Evolutionary conservation across 2,888 invertebrate species (phyloP), one percentile per base, ranked within the genome.

Genomic region (Cosmopolites sordidus): DNA sequence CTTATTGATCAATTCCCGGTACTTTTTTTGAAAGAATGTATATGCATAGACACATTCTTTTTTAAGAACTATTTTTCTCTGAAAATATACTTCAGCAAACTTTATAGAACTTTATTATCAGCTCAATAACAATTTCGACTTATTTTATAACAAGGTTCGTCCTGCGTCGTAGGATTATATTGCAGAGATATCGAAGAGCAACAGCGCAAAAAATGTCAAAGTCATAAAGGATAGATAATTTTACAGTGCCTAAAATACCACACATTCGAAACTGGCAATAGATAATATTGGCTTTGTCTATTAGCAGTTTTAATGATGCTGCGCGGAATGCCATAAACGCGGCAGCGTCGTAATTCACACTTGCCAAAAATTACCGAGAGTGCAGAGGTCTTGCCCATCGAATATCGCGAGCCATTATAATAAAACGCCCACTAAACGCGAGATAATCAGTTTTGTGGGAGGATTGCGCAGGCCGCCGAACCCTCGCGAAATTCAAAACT

Each of bases 401-500:
- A 4, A n/a, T 41, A 45, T 41, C 41, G 41, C 15, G 14, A 42
- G 38, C 42, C 43, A 47, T 52, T 52, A 47, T 37, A 52, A 46
- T 48, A 52, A 52, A 48, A 47, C 52, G 47, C 52, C 52, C 52
- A 52, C 48, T 33, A 22, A 40, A 42, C 12, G n/a, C 17, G 27
- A 52, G 47, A 52, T 52, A 47, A 52, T 48, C 51, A 40, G 16
- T 33, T 48, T 52, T 46, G 52, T 47, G 41, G 47, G 52, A 16
- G 47, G 52, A 42, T 51, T 42, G 47, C 14, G 39, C 37, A 39
- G 39, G 37, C 39, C 38, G 17, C 22, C 43, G 43, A 17, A 15
- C 46, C 17, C 18, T 22, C 29, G 41, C 41, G 16, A 48, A 47
- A 48, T 40, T 48, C 22, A 40, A 48, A 47, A 47, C 27, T 1